Evolutionary conservation across 2,797 vertebrate species (phyloP), one percentile per base, ranked within the genome.

Genomic region (Argya squamiceps): DNA sequence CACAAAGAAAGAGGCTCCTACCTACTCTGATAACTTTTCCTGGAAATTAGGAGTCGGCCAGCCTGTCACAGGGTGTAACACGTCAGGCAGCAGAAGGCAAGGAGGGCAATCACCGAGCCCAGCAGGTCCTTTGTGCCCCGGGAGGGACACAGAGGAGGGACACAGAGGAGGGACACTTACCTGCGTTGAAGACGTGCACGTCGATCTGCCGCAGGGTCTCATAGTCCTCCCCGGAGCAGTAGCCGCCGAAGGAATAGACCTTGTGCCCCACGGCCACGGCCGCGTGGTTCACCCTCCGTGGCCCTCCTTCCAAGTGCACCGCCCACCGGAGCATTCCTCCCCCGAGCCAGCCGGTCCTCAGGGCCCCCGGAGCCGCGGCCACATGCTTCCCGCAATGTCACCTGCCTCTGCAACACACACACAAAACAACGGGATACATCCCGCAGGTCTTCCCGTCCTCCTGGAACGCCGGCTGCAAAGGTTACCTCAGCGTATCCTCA

Each of bases 141-240:
- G 39, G 13, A 39, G 39, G 39, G 39, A 39, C 39, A 39, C 39
- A 15, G 14, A 22, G 11, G 5, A 32, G 23, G 39, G 39, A 39
- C 39, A 39, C 39, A 15, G 14, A 22, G 11, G 5, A 32, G 23
- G n/a, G 65, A 30, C 18, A 7, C 0, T 95, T 96, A 99, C 99
- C 99, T 88, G 99, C 99, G 43, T 99, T 99, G 95, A 99, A 99
- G 58, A 99, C 98, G 13, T 99, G 99, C 60, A 99, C 99, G 3
- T 99, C 99, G n/a, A 99, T 99, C 98, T 99, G 99, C 29, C 99
- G 98, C 43, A 99, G 98, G 1, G 99, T 99, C 97, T 99, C 99
- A 59, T 99, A 99, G 98, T 99, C 99, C 97, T 99, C 99, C 37
- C 99, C 99, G 1, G 99, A 99, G 96, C 99, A 99, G 96, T 99